Base-by-base conservation (phyloP, 2,888 invertebrate species). In the Scotopteryx bipunctaria region DNA sequence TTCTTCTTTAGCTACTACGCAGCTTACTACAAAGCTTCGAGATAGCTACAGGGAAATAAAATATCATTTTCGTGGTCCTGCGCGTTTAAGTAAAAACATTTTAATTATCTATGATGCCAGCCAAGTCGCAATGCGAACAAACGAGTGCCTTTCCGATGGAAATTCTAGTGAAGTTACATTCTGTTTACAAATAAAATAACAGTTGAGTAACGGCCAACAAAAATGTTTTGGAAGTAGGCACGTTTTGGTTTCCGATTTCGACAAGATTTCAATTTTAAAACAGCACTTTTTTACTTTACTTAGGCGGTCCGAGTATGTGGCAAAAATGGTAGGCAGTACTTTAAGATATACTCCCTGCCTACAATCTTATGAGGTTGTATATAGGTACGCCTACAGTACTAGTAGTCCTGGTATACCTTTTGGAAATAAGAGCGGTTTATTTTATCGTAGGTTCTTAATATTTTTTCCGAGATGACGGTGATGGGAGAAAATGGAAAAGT, bases 171-270 rank as follows among this genome's bases (percentile, higher is more conserved):
- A 41, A 45, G 21, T 41, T 52, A 37, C 42, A 38, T 19, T 42
- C 21, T 53, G 53, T 54, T 48, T 54, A 54, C 48, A 48, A 54
- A 56, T 47, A 61, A 57, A 50, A 51, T 46, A 56, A 50, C 41
- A 40, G 61, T 59, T 64, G 63, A 59, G 31, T 55, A 56, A 51
- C 58, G 56, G 60, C 46, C 37, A 27, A 49, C 31, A 17, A 33
- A 62, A 61, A 64, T 74, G 70, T 73, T 78, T 73, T 69, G 70
- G 64, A 61, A 68, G 67, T 66, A 56, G 66, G 73, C 78, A 78
- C 79, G 79, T 69, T 65, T n/a, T 62, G 59, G 70, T 66, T 67
- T 68, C 59, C 52, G 47, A 70, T 78, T 76, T 66, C 70, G 53
- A 69, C 61, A 59, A 59, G 63, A 63, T 65, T 74, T 71, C 71